These are phyloP conservation scores for Scaptomyza parva DNA, from an alignment of 2,888 invertebrate genomes.

Conservation along the genomic window DNA sequence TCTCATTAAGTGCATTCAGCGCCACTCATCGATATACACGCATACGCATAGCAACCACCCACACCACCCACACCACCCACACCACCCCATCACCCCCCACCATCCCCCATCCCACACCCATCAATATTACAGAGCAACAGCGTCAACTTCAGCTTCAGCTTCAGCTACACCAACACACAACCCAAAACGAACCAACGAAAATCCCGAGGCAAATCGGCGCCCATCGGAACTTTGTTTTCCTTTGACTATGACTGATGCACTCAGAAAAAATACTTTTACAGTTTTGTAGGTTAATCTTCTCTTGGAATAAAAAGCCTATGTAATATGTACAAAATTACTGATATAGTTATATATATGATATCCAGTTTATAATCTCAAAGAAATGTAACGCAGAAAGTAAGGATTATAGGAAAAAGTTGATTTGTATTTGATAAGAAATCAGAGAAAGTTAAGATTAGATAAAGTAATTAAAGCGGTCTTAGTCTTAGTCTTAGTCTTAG, in stretches of 20 bases:
- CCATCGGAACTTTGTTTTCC: background rate
- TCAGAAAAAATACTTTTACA: background rate
- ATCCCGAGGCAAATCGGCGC: background rate
- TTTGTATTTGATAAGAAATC: too few species aligned
- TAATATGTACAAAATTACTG: too few species aligned
- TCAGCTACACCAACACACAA: too few species aligned
- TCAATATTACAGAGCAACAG: background rate
- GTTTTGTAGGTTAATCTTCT: too few species aligned
- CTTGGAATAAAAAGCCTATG: too few species aligned
- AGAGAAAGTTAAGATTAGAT: too few species aligned
- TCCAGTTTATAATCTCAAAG: too few species aligned
- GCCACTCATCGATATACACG: constrained; percentile 64
- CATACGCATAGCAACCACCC: constrained; percentile 17
- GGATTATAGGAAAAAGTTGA: too few species aligned
- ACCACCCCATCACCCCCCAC: background rate
- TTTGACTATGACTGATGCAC: constrained; percentile 22
- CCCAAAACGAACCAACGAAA: background rate
- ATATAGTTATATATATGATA: too few species aligned
- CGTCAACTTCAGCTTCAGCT: background rate
- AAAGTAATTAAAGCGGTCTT: too few species aligned
- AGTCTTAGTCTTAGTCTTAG: too few species aligned
- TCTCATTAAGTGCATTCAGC: constrained; percentile 76
- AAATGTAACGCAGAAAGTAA: too few species aligned
- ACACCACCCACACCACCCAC: constrained; percentile 1
- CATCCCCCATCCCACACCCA: background rate